Base-by-base conservation (phyloP, 2,797 vertebrate species). In the Protonibea diacanthus region DNA sequence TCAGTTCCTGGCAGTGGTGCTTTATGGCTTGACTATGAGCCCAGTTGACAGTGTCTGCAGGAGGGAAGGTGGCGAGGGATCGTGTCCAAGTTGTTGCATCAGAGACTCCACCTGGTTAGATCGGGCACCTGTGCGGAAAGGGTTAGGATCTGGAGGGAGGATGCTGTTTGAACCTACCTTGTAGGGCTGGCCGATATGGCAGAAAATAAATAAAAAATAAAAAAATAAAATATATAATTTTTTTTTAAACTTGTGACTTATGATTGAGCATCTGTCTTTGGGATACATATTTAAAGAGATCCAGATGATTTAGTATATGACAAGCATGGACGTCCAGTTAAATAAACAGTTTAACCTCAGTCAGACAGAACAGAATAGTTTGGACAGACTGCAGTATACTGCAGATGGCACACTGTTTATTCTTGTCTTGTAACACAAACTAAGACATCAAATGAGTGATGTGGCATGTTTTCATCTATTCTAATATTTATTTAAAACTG, bases 81-180 rank as follows among this genome's bases (percentile, higher is more conserved):
- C 17, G 44, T 68, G 20, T 69, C 53, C 55, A 45, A 40, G 49
- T 55, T 57, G 40, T 45, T 74, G 61, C 64, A 70, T 62, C 4
- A 51, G 59, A 10, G 23, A 14, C 38, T 74, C 27, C 27, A 48
- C 52, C 59, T 73, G 53, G 15, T 65, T 51, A 13, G 27, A 0
- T 72, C 6, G 27, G 47, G 23, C 51, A 40, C 10, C 15, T 67
- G 21, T 57, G 69, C 14, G 5, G 45, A 76, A 55, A 59, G 18
- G 33, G 0, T 67, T 27, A 6, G 0, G 45, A 14, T 62, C 44
- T 59, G 42, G 20, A 25, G 21, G 44, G 8, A 18, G 42, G 9
- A 62, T 44, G 55, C 20, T 20, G 27, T 69, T 53, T 33, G 6
- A 49, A 48, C 27, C 20, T 56, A 8, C 38, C 11, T 25, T n/a